Base-by-base conservation (phyloP, 2,113 vertebrate genomes). In the Platichthys flesus region DNA sequence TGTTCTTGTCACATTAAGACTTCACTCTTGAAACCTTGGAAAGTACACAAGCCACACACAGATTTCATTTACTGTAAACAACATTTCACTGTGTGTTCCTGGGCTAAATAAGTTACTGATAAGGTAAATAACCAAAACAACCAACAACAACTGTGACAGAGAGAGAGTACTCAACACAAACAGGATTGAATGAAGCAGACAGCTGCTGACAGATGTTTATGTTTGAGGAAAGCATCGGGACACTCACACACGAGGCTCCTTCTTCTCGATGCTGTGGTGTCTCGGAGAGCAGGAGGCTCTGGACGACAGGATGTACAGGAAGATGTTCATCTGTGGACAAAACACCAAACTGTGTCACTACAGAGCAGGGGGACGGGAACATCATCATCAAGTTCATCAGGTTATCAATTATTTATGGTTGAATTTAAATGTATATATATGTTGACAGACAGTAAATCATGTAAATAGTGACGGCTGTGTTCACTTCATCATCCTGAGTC, bases 191-290 rank as follows among this genome's bases (percentile, higher is more conserved):
- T 49, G 14, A 49, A 16, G 45, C 45, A 16, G 45, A 14, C 15
- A 42, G 10, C 0, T 49, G 45, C 45, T 15, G 15, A 49, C 51
- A 52, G 51, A n/a, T 56, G 54, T 24, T 47, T 9, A 8, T 14
- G 13, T 26, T 21, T 4, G 37, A 6, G 23, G 10, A 35, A 61
- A 21, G 10, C 2, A 24, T 16, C 1, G 23, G 6, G 28, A 40
- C 21, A 96, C 97, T 98, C 92, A 98, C 97, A 89, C 93, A 0
- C 94, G 92, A 14, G 93, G 90, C 77, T 93, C 93, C 74, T 96
- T 98, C 95, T 97, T 98, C 87, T 98, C 96, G 0, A 96, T 95
- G 86, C 94, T 94, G 89, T 95, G 94, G 66, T 92, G 94, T 4
- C 91, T 90, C 35, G 88, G 76, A 0, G 94, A 85, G 81, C 96